A percentile compares a stretch with the other conserved stretches of the same genome.
Evolutionary conservation across 2,888 invertebrate species (phyloP).

Genomic region (Copidosoma aretas): DNA sequence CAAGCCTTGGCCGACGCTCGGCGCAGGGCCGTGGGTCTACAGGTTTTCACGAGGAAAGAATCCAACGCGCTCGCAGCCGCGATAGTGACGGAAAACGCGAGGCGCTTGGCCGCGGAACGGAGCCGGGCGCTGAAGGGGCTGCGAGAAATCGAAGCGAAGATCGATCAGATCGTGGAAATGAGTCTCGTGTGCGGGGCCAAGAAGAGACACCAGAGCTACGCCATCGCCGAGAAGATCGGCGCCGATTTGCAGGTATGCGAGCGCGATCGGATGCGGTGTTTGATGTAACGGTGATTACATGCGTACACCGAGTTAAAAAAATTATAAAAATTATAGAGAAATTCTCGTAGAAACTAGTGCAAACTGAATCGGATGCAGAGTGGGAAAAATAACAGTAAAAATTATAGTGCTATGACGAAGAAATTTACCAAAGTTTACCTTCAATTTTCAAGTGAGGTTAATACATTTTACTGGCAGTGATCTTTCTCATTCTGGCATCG

Average conservation of each 20-base stretch:
- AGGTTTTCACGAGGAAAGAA: slow-evolving; percentile 10
- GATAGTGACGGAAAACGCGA: background rate
- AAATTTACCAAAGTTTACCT: too few relatives aligned
- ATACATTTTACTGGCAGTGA: too few relatives aligned
- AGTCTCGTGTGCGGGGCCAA: slow-evolving; percentile 6
- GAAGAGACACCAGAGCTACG: slow-evolving; percentile 11
- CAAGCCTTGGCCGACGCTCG: background rate
- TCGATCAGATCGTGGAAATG: slow-evolving; percentile 1
- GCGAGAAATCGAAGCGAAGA: background rate
- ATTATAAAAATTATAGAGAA: too few relatives aligned
- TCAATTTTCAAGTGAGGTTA: too few relatives aligned
- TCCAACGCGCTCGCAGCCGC: background rate
- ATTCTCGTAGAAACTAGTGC: too few relatives aligned
- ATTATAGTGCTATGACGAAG: too few relatives aligned
- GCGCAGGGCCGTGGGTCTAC: slow-evolving; percentile 2
- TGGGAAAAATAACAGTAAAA: too few relatives aligned
- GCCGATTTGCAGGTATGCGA: slow-evolving; percentile 10
- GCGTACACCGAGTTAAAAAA: too few relatives aligned
- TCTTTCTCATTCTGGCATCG: too few relatives aligned
- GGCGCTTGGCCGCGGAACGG: background rate
- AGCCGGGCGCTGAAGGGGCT: background rate
- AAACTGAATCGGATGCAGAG: too few relatives aligned
- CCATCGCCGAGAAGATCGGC: background rate
- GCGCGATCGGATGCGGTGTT: background rate
- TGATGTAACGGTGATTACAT: too few relatives aligned